Conservation (phyloP, 2,888 invertebrate genomes). For the Hipparchia sbordonii region DNA sequence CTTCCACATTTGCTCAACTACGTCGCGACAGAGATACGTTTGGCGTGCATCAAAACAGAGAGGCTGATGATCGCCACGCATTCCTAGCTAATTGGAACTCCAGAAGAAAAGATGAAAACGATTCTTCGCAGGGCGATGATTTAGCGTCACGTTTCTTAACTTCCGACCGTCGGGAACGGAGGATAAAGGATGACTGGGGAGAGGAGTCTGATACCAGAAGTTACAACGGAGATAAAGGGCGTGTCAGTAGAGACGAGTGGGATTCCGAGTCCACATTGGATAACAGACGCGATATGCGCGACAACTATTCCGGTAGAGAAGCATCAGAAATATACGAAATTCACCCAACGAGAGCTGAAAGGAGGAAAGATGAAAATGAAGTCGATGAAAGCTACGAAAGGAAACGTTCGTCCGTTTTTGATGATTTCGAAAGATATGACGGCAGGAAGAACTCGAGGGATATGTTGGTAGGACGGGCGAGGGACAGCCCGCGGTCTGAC, state of each 20-base stretch:
- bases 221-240: conserved; percentile 65
- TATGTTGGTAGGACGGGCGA: conserved; percentile 74
- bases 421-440: conserved; percentile 75
- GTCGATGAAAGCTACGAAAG: conserved; percentile 64
- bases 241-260: conserved; percentile 72
- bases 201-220: conserved; percentile 69
- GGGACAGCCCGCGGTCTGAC: conserved; percentile 76
- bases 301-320: conserved; percentile 70
- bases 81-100: conserved; percentile 80
- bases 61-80: conserved; percentile 79
- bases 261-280: conserved; percentile 75
- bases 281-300: conserved; percentile 61
- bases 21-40: conserved; percentile 88
- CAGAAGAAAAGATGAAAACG: conserved; percentile 68
- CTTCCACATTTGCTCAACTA: conserved; percentile 85
- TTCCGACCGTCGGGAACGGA: conserved; percentile 65
- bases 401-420: conserved; percentile 67
- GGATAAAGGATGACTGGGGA: conserved; percentile 70
- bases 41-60: conserved; percentile 87
- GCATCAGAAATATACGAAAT: conserved; percentile 78
- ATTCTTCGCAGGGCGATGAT: conserved; percentile 65
- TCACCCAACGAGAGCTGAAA: conserved; percentile 64
- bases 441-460: conserved; percentile 78
- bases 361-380: conserved; percentile 68
- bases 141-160: conserved; percentile 73